Conservation (phyloP, 2,113 vertebrate genomes). For the Elanoides forficatus region DNA sequence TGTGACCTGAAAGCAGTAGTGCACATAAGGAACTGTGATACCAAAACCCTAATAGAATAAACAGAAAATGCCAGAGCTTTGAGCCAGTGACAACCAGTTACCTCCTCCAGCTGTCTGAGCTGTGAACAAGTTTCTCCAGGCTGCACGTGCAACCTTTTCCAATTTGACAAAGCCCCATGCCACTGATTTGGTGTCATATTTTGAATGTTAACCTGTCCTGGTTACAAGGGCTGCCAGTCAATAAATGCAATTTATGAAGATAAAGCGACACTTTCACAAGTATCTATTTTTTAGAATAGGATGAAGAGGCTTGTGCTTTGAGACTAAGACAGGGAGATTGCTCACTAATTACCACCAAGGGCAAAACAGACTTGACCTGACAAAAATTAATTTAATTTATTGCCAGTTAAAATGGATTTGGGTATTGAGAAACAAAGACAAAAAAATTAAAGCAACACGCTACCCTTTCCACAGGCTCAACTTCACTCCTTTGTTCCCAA, state of each 20-base stretch:
- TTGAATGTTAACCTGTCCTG: background rate
- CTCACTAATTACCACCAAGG: background rate
- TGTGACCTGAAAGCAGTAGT: background rate
- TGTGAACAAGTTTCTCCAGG: background rate
- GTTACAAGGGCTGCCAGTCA: background rate
- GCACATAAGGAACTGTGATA: background rate
- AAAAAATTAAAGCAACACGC: background rate
- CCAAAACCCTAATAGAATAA: background rate
- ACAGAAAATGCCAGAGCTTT: background rate
- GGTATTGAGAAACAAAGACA: background rate
- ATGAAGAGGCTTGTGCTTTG: background rate
- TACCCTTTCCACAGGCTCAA: background rate
- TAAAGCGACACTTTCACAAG: background rate
- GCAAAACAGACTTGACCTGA: background rate
- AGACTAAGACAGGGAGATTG: background rate
- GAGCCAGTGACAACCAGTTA: background rate
- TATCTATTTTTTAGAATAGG: background rate
- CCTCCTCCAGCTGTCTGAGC: background rate
- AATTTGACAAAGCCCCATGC: background rate
- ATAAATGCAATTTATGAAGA: background rate
- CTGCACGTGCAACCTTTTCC: background rate
- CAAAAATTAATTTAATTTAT: background rate
- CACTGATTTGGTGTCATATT: background rate
- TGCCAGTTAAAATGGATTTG: background rate
- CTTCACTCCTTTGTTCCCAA: background rate